phyloP scores from a whole-genome alignment of 2,888 invertebrate genomes.

The Andrena haemorrhoa region DNA sequence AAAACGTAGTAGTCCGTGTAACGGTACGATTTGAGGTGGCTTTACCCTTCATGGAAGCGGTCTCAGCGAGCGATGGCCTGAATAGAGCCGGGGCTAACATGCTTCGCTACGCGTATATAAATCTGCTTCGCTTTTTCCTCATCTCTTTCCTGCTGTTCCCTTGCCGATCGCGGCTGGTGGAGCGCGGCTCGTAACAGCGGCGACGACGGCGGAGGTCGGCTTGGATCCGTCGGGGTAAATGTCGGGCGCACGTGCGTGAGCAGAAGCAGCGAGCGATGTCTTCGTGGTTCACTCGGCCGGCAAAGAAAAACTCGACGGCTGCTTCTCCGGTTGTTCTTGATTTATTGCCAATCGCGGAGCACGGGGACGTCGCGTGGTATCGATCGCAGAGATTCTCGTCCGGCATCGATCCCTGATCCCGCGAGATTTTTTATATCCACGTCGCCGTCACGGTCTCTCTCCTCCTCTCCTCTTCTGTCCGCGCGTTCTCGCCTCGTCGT shows the following conservation, averaged over 20 bases:
- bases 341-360: slow-evolving; percentile 60
- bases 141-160: slow-evolving; percentile 5
- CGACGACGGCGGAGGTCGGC: slow-evolving; percentile 36
- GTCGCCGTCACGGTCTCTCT: not conserved
- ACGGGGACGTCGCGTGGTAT: slow-evolving; percentile 16
- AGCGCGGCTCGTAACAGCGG: not conserved
- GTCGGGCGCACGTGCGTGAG: slow-evolving; percentile 61
- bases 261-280: not conserved
- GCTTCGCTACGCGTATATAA: slow-evolving; percentile 63
- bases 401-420: slow-evolving; percentile 1
- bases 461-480: not conserved
- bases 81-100: slow-evolving; percentile 74
- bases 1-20: slow-evolving; percentile 71
- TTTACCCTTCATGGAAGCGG: slow-evolving; percentile 83
- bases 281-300: slow-evolving; percentile 15
- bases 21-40: slow-evolving; percentile 81
- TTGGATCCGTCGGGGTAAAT: slow-evolving; percentile 51
- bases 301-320: slow-evolving; percentile 62
- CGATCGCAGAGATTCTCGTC: slow-evolving; percentile 1
- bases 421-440: not conserved
- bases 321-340: slow-evolving; percentile 56
- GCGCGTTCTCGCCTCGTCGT: no score
- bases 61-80: slow-evolving; percentile 74
- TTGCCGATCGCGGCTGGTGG: not conserved
- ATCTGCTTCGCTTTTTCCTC: slow-evolving; percentile 51